Evolutionary conservation across 2,888 invertebrate species (phyloP).

Genomic region (Esperia sulphurella): DNA sequence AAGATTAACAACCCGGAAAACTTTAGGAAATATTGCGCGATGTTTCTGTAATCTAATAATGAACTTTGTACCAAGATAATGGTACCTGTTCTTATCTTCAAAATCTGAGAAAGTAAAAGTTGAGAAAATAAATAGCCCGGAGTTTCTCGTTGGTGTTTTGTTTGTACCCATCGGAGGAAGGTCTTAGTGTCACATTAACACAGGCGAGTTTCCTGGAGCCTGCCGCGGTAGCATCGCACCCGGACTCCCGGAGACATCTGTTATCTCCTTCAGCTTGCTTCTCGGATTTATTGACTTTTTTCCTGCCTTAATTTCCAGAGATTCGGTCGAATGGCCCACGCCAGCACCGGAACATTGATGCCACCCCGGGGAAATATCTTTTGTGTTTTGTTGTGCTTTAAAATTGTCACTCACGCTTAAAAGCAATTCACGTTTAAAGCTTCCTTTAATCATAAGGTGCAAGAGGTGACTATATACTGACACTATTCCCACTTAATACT

Average conservation of each 20-base stretch:
- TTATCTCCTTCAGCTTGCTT: slow-evolving; percentile 61
- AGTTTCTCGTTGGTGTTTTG: slow-evolving; percentile 26
- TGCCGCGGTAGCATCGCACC: slow-evolving; percentile 21
- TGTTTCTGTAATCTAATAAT: slow-evolving; percentile 28
- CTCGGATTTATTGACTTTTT: slow-evolving; percentile 75
- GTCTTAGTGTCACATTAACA: slow-evolving; percentile 55
- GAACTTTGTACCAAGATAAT: slow-evolving; percentile 24
- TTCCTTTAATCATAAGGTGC: background rate
- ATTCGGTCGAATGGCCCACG: slow-evolving; percentile 73
- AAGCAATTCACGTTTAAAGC: background rate
- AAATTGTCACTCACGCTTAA: slow-evolving; percentile 43
- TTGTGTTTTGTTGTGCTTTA: slow-evolving; percentile 64
- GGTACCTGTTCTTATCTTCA: slow-evolving; percentile 25
- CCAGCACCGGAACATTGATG: slow-evolving; percentile 72
- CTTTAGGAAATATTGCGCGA: slow-evolving; percentile 18
- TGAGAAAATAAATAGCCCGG: slow-evolving; percentile 18
- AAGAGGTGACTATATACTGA: too few relatives aligned
- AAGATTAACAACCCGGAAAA: slow-evolving; percentile 14
- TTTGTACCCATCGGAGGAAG: slow-evolving; percentile 34
- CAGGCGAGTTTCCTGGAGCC: slow-evolving; percentile 24
- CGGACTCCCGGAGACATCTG: slow-evolving; percentile 43
- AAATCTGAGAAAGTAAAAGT: slow-evolving; percentile 29
- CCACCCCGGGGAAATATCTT: slow-evolving; percentile 70
- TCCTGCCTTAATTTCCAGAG: slow-evolving; percentile 72
- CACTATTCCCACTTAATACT: too few relatives aligned